A percentile compares a stretch with the other conserved stretches of the same genome.
These are phyloP conservation scores for Ataeniobius toweri DNA, from an alignment of 2,797 vertebrate species.

Conservation along the genomic window DNA sequence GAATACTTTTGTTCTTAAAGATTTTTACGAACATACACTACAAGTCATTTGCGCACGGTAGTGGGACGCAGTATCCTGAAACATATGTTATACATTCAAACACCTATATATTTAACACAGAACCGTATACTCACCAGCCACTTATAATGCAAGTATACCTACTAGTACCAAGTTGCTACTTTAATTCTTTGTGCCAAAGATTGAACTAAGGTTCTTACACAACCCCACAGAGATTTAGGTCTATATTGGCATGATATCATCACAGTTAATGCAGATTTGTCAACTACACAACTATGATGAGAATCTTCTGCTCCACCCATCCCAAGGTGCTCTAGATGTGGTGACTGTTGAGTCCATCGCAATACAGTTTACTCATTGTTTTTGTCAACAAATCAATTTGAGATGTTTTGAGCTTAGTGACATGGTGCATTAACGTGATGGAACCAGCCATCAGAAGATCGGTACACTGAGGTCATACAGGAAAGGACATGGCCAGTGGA, in stretches of 20 bases:
- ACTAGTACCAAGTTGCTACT: no score
- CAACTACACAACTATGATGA: not conserved
- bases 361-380: not conserved
- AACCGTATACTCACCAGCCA: not conserved
- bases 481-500: not conserved
- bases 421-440: not conserved
- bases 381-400: not conserved
- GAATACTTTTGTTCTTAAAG: not conserved
- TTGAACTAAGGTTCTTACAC: no score
- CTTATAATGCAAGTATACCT: not conserved
- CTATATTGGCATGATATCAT: not conserved
- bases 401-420: not conserved
- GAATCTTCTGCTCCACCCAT: not conserved
- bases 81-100: not conserved
- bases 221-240: no score
- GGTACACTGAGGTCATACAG: not conserved
- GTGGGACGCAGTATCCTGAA: not conserved
- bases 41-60: not conserved
- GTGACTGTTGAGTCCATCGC: not conserved
- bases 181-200: no score
- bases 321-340: not conserved
- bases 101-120: not conserved
- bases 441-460: not conserved
- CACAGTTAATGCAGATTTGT: not conserved
- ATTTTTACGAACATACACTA: not conserved